Conservation (phyloP, 1,140 invertebrate species). For the Lepidotrigona ventralis region DNA sequence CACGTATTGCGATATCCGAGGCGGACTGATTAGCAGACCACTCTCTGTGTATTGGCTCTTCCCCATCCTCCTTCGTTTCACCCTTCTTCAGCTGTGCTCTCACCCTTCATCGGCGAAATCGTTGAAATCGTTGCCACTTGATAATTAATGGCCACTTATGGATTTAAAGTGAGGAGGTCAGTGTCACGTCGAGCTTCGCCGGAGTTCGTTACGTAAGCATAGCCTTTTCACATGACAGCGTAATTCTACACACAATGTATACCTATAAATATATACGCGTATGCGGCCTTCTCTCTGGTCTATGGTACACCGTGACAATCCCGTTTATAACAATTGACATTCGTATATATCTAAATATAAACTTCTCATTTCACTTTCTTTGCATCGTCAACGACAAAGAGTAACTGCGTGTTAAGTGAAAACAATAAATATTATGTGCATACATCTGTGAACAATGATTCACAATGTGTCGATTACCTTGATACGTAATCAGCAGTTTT, state of each 20-base stretch:
- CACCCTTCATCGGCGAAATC: slow-evolving; percentile 14
- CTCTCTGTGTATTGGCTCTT: slow-evolving; percentile 10
- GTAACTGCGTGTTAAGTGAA: not conserved
- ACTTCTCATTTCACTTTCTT: too few species aligned
- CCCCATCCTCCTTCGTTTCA: not conserved
- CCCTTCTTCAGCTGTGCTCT: not conserved
- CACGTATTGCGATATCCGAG: slow-evolving; percentile 43
- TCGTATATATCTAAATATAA: not conserved
- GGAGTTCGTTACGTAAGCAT: slow-evolving; percentile 28
- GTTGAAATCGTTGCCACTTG: slow-evolving; percentile 35
- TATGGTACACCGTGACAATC: not conserved
- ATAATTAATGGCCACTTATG: slow-evolving; percentile 44
- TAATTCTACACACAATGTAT: not conserved
- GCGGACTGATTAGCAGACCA: slow-evolving; percentile 25
- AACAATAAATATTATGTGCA: not conserved
- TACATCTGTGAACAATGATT: not conserved
- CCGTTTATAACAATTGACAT: slow-evolving; percentile 2
- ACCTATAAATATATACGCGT: too few species aligned
- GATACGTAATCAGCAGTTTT: not conserved
- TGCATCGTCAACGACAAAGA: not conserved
- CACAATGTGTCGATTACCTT: not conserved
- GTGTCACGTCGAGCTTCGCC: slow-evolving; percentile 38
- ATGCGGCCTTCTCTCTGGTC: too few species aligned
- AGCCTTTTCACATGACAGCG: not conserved
- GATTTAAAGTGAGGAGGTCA: slow-evolving; percentile 50